Evolutionary conservation across 2,888 invertebrate species (phyloP), one percentile per base, ranked within the genome.

Genomic region (Endotricha flammealis): DNA sequence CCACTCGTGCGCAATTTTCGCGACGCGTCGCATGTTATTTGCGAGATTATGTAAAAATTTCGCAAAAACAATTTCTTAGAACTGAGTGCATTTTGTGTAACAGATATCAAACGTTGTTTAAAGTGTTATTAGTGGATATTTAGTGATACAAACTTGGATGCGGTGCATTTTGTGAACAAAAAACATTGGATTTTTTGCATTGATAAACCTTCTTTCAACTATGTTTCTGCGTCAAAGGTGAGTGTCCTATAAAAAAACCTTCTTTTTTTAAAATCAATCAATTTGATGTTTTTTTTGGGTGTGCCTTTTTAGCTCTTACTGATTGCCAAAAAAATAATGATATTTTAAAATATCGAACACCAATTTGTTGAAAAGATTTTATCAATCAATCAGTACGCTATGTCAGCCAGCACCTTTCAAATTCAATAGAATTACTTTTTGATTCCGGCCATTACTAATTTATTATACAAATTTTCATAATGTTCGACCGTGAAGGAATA

Each of bases 141-240:
- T n/a, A 20, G 20, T 20, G 20, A 3, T 2, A 20, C 20, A n/a
- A 20, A 20, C 20, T 20, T 20, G 20, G 20, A 20, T 20, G 6
- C 20, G 20, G 20, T 12, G 32, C 12, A 6, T 8, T 6, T 20
- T 25, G 24, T 23, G 12, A 1, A 14, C 10, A 32, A 32, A 31
- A 32, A 32, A 32, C 32, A 32, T 32, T 32, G 32, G 23, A 32
- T 24, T 32, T 32, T 32, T 32, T 32, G 32, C 32, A 8, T 32
- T 14, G 14, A 4, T 32, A 24, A 31, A n/a, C 24, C 32, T 20
- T n/a, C 20, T 8, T 4, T 20, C 11, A 23, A 32, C 32, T 32
- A 32, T 32, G 32, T 24, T 32, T 14, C 4, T 14, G 14, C 23
- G 32, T 10, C 24, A 10, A 14, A 32, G 32, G 32, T 32, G 32